Evolutionary conservation across 2,888 invertebrate species (phyloP), one percentile per base, ranked within the genome.

Genomic region (Tubulanus polymorphus): DNA sequence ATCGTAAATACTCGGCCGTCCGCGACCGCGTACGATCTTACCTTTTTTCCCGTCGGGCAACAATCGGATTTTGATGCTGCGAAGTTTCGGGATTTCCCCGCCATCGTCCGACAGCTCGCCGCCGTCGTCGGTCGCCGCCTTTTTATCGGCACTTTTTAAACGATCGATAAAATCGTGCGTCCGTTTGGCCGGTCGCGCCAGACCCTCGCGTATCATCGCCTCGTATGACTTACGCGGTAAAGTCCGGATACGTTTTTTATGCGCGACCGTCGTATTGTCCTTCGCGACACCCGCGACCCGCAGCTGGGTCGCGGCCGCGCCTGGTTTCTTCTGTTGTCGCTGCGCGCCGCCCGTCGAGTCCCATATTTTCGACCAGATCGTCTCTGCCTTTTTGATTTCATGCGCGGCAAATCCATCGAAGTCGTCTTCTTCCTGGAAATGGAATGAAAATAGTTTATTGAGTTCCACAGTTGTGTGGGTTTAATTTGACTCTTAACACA

Each of bases 381-480:
- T 56, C 18, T 53, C 51, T 18, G 68, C 66, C 28, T 51, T 51
- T 26, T 55, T 52, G 15, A 73, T 61, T 45, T 74, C 73, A 48
- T 55, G 48, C 23, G 47, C 48, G 15, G 68, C 61, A 58, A 74
- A 75, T 3, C 75, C 75, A 48, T 66, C 64, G 67, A 74, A 75
- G 27, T 73, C 73, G 55, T 74, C 71, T 12, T 71, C 72, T 72
- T 73, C n/a, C n/a, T n/a, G n/a, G n/a, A n/a, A n/a, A n/a, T n/a
- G n/a, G n/a, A n/a, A n/a, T n/a, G n/a, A n/a, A n/a, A n/a, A n/a
- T n/a, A n/a, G n/a, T n/a, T n/a, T n/a, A n/a, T n/a, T n/a, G n/a
- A n/a, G n/a, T n/a, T n/a, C n/a, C n/a, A n/a, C n/a, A n/a, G n/a
- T n/a, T n/a, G n/a, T n/a, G n/a, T n/a, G n/a, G n/a, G n/a, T n/a